Percentiles rank a stretch among this genome's conserved stretches.
phyloP scores from a whole-genome alignment of 2,888 invertebrate genomes.

The Erebia aethiops region DNA sequence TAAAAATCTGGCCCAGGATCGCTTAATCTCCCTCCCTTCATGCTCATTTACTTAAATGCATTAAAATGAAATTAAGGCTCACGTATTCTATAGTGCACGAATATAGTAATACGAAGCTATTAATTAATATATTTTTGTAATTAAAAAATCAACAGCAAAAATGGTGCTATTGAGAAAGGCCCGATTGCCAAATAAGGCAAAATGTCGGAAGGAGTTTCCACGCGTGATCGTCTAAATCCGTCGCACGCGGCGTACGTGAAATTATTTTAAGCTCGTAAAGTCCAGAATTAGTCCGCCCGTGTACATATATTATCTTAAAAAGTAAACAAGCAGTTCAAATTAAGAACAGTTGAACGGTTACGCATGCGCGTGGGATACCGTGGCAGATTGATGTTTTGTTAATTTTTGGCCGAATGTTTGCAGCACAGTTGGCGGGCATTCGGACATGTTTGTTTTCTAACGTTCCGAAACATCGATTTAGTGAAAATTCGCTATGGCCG shows the following conservation, averaged over 20 bases:
- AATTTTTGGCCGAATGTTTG: conserved; percentile 49
- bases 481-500: conserved; percentile 71
- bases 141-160: neutral
- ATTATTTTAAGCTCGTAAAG: conserved; percentile 65
- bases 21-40: too few species aligned
- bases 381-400: conserved; percentile 60
- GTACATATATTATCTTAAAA: conserved; percentile 64
- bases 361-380: conserved; percentile 67
- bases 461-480: conserved; percentile 58
- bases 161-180: conserved; percentile 25
- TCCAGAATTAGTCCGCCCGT: conserved; percentile 67
- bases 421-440: conserved; percentile 55
- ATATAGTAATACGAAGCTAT: too few species aligned
- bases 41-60: too few species aligned
- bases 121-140: too few species aligned
- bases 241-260: conserved; percentile 59
- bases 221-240: conserved; percentile 43
- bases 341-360: conserved; percentile 65
- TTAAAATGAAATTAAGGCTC: too few species aligned
- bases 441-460: conserved; percentile 69
- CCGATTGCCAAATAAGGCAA: conserved; percentile 57
- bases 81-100: too few species aligned
- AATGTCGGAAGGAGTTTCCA: conserved; percentile 38
- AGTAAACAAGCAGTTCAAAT: conserved; percentile 75
- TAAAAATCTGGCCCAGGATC: too few species aligned